Percentiles rank a stretch among this genome's conserved stretches.
Conservation (phyloP, 1,140 invertebrate genomes). For the Planococcus citri region DNA sequence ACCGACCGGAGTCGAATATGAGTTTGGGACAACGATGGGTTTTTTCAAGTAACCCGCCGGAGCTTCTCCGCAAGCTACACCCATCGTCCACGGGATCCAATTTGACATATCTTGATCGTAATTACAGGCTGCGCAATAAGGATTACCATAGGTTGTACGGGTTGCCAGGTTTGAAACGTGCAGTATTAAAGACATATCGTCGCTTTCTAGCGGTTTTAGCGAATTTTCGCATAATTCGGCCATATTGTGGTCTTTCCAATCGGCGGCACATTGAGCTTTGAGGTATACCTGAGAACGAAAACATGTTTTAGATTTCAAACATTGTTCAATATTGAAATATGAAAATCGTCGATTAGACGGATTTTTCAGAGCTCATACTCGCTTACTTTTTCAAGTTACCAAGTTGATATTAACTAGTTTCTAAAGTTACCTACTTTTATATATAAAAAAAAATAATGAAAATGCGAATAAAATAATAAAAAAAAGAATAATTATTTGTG, state of each 20-base stretch:
- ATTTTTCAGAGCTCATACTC: too few relatives aligned
- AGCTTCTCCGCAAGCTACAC: not conserved
- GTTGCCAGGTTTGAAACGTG: slow-evolving; percentile 36
- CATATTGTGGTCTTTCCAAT: slow-evolving; percentile 33
- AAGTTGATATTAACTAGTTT: too few relatives aligned
- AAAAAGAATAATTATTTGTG: too few relatives aligned
- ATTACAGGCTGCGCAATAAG: slow-evolving; percentile 44
- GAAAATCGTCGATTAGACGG: too few relatives aligned
- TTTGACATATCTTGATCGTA: slow-evolving; percentile 28
- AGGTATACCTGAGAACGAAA: slow-evolving; percentile 33
- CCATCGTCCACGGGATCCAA: not conserved
- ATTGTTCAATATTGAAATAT: too few relatives aligned
- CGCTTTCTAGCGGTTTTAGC: slow-evolving; percentile 26
- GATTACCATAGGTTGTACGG: slow-evolving; percentile 41
- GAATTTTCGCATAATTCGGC: slow-evolving; percentile 26
- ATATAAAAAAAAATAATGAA: too few relatives aligned
- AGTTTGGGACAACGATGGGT: not conserved
- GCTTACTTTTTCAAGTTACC: too few relatives aligned
- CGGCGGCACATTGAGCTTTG: slow-evolving; percentile 34
- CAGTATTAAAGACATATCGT: slow-evolving; percentile 35
- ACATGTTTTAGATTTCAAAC: too few relatives aligned
- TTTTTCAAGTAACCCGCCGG: not conserved
- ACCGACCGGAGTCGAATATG: not conserved
- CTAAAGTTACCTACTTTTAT: too few relatives aligned
- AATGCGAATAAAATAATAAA: too few relatives aligned